Evolutionary conservation across 2,888 invertebrate genomes (phyloP).

Genomic region (Icerya purchasi): DNA sequence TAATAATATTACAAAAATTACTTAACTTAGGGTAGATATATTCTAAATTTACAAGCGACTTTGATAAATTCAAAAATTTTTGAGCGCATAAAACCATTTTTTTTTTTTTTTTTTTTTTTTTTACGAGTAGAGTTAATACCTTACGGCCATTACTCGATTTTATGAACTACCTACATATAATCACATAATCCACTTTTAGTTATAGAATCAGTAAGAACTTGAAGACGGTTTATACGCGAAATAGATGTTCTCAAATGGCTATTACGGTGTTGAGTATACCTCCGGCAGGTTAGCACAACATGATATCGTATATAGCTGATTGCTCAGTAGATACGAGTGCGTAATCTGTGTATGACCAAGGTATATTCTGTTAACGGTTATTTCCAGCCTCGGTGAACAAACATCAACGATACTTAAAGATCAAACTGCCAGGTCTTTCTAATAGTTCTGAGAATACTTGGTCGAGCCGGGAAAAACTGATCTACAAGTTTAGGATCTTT

Average conservation of each 20-base stretch:
- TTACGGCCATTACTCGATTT: background rate
- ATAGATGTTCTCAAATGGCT: background rate
- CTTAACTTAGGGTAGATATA: too few species aligned
- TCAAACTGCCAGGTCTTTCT: background rate
- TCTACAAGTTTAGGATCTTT: background rate
- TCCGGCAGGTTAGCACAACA: background rate
- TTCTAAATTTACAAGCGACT: too few species aligned
- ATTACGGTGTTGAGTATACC: background rate
- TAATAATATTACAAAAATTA: too few species aligned
- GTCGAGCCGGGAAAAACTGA: background rate
- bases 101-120: too few species aligned
- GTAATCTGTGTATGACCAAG: background rate
- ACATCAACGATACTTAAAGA: background rate
- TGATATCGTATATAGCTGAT: too few species aligned
- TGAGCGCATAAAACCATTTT: too few species aligned
- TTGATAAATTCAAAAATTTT: too few species aligned
- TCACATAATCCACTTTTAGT: background rate
- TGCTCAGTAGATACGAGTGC: background rate
- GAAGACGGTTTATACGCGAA: too few species aligned
- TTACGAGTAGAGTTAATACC: too few species aligned
- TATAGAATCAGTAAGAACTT: background rate
- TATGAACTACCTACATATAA: too few species aligned
- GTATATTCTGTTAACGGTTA: background rate
- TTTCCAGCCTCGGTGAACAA: background rate
- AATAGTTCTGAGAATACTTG: background rate